Conservation (phyloP, 2,888 invertebrate genomes). For the Tetrapedia diversipes region DNA sequence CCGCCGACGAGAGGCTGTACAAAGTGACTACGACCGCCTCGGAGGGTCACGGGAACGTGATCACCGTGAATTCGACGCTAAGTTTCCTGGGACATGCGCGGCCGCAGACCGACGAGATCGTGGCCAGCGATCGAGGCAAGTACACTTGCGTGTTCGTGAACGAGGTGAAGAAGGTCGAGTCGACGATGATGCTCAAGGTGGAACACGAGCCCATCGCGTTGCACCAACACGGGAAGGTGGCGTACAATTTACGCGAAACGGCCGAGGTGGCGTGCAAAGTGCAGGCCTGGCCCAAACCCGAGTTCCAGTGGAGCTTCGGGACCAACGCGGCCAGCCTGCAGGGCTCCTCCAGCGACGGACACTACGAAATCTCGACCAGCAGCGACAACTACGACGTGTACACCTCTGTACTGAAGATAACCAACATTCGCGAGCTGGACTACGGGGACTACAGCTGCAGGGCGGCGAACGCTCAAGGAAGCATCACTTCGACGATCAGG, state of each 20-base stretch:
- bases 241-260: slow-evolving; percentile 92
- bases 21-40: slow-evolving; percentile 91
- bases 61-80: slow-evolving; percentile 92
- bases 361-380: slow-evolving; percentile 92
- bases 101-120: slow-evolving; percentile 89
- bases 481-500: slow-evolving; percentile 89
- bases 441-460: slow-evolving; percentile 96
- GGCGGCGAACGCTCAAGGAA: slow-evolving; percentile 92
- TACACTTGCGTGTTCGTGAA: slow-evolving; percentile 95
- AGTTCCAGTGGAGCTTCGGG: slow-evolving; percentile 95
- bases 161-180: slow-evolving; percentile 93
- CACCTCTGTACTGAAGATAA: slow-evolving; percentile 89
- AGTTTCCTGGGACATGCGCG: slow-evolving; percentile 91
- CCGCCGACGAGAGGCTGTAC: slow-evolving; percentile 90
- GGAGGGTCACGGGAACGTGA: slow-evolving; percentile 91
- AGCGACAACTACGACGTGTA: slow-evolving; percentile 94
- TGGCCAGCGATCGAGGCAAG: slow-evolving; percentile 93
- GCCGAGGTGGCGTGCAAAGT: slow-evolving; percentile 95
- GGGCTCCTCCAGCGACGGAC: slow-evolving; percentile 90
- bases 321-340: slow-evolving; percentile 89
- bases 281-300: slow-evolving; percentile 95
- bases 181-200: slow-evolving; percentile 94
- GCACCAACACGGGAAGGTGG: slow-evolving; percentile 94
- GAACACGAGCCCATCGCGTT: slow-evolving; percentile 95
- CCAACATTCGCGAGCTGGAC: slow-evolving; percentile 90